phyloP scores from a whole-genome alignment of 2,113 vertebrate species.

The Elephas maximus region DNA sequence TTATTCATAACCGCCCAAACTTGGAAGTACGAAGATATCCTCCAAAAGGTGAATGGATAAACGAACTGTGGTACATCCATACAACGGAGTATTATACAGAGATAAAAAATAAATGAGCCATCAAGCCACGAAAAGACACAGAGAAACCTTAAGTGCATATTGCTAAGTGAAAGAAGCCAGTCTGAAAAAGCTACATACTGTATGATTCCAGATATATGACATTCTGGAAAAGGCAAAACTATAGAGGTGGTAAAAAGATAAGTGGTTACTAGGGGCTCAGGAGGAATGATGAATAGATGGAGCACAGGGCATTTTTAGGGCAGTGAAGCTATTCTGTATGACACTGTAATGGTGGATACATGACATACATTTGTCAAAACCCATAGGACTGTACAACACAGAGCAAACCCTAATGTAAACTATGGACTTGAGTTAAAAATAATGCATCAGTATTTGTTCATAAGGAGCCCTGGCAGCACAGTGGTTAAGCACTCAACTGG shows the following conservation, averaged over 20 bases:
- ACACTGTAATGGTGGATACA: too few relatives aligned
- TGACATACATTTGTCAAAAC: background rate
- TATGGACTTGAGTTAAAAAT: background rate
- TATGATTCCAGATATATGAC: background rate
- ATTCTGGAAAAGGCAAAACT: background rate
- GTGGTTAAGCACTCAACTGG: background rate
- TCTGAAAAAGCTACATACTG: background rate
- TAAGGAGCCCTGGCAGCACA: background rate
- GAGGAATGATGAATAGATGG: background rate
- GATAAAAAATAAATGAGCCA: background rate
- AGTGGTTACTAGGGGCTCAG: background rate
- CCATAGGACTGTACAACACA: background rate
- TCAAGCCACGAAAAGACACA: background rate
- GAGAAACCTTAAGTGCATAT: background rate
- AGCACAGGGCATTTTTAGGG: background rate
- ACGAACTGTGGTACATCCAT: background rate
- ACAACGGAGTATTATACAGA: background rate
- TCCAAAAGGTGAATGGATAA: background rate
- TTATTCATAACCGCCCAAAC: background rate
- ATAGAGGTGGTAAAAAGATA: background rate
- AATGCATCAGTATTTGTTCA: background rate
- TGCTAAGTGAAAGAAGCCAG: background rate
- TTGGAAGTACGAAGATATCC: background rate
- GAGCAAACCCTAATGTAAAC: background rate
- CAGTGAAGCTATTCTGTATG: background rate